Evolutionary conservation across 2,888 invertebrate species (phyloP).

Genomic region (Pantelozetes paolii): DNA sequence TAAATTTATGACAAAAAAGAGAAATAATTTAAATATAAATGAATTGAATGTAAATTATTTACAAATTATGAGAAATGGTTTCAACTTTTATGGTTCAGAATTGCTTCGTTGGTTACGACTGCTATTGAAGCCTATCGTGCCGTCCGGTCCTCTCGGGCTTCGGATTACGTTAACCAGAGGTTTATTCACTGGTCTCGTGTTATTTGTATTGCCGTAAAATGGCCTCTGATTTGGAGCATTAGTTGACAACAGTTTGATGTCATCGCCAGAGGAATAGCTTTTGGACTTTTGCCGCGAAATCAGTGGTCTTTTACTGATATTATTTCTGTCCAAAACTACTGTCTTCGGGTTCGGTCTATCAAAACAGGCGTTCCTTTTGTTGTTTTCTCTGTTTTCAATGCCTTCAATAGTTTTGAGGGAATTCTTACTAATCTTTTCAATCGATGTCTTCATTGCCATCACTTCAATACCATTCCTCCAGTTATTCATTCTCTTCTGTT

Average conservation of each 20-base stretch:
- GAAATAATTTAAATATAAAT: not conserved
- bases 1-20: too few species aligned
- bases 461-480: conserved; percentile 11
- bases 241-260: not conserved
- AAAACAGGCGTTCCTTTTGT: too few species aligned
- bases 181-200: not conserved
- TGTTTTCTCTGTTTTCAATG: not conserved
- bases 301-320: not conserved
- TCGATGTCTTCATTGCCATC: conserved; percentile 2
- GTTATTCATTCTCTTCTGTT: not conserved
- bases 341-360: too few species aligned
- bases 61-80: not conserved
- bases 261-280: conserved; percentile 15
- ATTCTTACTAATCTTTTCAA: not conserved
- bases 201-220: not conserved
- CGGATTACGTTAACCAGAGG: conserved; percentile 60
- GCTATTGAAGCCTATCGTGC: conserved; percentile 63
- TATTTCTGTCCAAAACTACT: not conserved
- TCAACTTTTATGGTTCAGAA: not conserved
- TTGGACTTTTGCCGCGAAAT: conserved; percentile 25
- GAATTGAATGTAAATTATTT: not conserved
- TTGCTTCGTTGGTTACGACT: not conserved
- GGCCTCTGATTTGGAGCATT: not conserved
- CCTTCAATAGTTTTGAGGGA: not conserved
- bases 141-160: conserved; percentile 86